phyloP scores from a whole-genome alignment of 2,797 vertebrate species.

The Heterohyrax brucei region DNA sequence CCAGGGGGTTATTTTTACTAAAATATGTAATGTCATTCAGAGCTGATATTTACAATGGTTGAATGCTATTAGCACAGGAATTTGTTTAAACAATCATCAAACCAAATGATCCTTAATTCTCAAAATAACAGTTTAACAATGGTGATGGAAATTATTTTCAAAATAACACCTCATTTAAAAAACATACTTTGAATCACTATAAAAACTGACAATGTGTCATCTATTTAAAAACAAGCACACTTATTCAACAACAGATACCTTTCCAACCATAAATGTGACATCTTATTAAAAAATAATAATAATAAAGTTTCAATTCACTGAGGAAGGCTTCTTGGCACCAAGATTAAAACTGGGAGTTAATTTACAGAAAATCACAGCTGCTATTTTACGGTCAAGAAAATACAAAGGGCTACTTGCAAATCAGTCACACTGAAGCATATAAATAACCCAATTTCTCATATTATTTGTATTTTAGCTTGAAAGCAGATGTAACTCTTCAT shows the following conservation, averaged over 20 bases:
- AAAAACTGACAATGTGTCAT: background rate
- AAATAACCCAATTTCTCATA: background rate
- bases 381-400: background rate
- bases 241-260: slow-evolving; percentile 37
- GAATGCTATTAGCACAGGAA: slow-evolving; percentile 75
- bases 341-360: slow-evolving; percentile 6
- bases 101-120: slow-evolving; percentile 74
- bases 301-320: slow-evolving; percentile 39
- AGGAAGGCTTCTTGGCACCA: background rate
- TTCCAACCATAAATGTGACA: slow-evolving; percentile 7
- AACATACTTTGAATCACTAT: slow-evolving; percentile 37
- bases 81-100: slow-evolving; percentile 81
- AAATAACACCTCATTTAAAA: slow-evolving; percentile 50
- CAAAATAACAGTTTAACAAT: slow-evolving; percentile 74
- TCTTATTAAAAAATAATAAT: background rate
- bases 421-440: background rate
- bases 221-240: slow-evolving; percentile 25
- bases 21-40: slow-evolving; percentile 78
- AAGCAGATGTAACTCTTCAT: background rate
- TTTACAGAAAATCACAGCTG: slow-evolving; percentile 20
- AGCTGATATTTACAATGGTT: slow-evolving; percentile 79
- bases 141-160: slow-evolving; percentile 66
- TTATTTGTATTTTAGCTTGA: slow-evolving; percentile 46
- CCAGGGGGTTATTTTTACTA: slow-evolving; percentile 67
- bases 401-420: background rate